Conservation (phyloP, 2,797 vertebrate genomes). For the Triplophysa yarkandensis region DNA sequence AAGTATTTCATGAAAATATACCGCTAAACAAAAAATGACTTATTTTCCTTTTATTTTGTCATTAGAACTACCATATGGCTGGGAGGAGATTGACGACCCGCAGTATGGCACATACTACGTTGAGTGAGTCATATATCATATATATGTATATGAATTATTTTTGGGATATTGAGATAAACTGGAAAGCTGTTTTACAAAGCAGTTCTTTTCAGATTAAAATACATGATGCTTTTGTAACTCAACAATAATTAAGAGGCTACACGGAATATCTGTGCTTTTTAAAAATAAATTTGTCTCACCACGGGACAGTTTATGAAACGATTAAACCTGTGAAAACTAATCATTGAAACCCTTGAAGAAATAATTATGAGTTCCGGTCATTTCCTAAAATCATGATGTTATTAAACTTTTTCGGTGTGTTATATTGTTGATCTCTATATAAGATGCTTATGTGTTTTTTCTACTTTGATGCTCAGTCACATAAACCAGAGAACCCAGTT, state of each 20-base stretch:
- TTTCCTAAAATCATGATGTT: no score
- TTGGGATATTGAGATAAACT: not conserved
- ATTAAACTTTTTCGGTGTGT: not conserved
- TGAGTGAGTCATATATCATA: slow-evolving; percentile 83
- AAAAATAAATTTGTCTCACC: not conserved
- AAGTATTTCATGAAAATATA: no score
- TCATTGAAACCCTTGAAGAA: not conserved
- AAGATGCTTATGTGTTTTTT: not conserved
- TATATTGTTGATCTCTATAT: not conserved
- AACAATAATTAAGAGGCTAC: not conserved
- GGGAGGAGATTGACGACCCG: slow-evolving; percentile 98
- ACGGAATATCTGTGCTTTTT: not conserved
- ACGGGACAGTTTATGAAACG: not conserved
- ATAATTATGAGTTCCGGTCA: no score
- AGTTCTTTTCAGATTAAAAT: not conserved
- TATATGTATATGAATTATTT: not conserved
- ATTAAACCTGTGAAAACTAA: not conserved
- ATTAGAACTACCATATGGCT: slow-evolving; percentile 96
- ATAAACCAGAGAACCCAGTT: slow-evolving; percentile 99
- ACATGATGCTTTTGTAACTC: not conserved
- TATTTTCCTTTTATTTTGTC: slow-evolving; percentile 41
- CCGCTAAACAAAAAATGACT: no score
- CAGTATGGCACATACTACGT: slow-evolving; percentile 96
- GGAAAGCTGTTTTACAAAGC: not conserved
- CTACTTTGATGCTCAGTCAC: slow-evolving; percentile 74